Base-by-base conservation (phyloP, 2,113 vertebrate species). In the Myiozetetes cayanensis region DNA sequence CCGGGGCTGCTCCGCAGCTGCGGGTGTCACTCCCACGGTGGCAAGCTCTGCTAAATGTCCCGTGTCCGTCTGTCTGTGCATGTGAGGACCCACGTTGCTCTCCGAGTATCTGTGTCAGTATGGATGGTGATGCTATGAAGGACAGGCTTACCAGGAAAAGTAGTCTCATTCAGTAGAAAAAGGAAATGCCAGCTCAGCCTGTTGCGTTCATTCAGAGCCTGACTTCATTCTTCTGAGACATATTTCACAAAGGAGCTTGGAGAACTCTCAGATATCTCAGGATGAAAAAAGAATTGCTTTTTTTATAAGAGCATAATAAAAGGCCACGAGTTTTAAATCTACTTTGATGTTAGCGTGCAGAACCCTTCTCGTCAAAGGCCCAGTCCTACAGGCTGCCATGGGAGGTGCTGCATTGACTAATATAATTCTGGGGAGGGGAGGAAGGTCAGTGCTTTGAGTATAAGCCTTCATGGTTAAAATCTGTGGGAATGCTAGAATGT, bases 1-100 rank as follows among this genome's bases (percentile, higher is more conserved):
- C 85, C 88, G 53, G 87, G 85, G 95, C 84, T 53, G 83, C 90
- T 72, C 72, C 35, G 95, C 98, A 98, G 97, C 98, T 98, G 98
- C 87, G 96, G 24, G 21, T 96, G 98, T 98, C 98, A 97, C 90
- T 98, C 95, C 83, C 59, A 18, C 55, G 4, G 89, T 4, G n/a
- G 52, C 65, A 78, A 58, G 18, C 70, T 55, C 76, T 4, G 13
- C 80, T 87, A 1, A 37, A 14, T 27, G 62, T 6, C 49, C 47
- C 35, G 18, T 63, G 53, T 63, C 75, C 17, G 2, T 72, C 19
- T 47, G 81, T 25, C 49, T 28, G 58, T 28, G 67, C n/a, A 3
- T 7, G 14, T 6, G 90, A 75, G 58, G 66, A 76, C 28, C 87
- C 10, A 7, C 5, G 8, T 43, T 70, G 41, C 78, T 73, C 13